Evolutionary conservation across 2,113 vertebrate species (phyloP).

Genomic region (Hippopotamus amphibius): DNA sequence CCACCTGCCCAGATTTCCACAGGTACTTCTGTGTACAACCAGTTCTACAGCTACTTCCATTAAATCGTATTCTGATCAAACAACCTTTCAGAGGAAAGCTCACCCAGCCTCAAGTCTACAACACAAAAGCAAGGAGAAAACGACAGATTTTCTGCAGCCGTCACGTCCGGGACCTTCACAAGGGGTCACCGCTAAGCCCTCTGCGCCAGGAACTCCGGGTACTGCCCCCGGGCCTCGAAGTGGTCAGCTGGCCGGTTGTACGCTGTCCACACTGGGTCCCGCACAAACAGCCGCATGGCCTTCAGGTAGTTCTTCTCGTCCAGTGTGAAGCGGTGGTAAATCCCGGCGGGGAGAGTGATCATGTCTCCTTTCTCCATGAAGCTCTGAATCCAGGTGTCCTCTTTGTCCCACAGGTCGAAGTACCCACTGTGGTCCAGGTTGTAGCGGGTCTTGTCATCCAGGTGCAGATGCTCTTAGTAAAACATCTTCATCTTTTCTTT

Average conservation of each 20-base stretch:
- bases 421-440: slow-evolving; percentile 94
- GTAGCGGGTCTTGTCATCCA: slow-evolving; percentile 97
- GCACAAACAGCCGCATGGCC: slow-evolving; percentile 96
- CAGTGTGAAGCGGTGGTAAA: slow-evolving; percentile 97
- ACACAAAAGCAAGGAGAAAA: background rate
- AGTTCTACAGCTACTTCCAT: background rate
- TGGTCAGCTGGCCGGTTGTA: slow-evolving; percentile 95
- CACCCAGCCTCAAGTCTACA: background rate
- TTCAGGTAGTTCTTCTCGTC: slow-evolving; percentile 95
- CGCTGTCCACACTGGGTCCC: slow-evolving; percentile 95
- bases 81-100: background rate
- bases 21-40: background rate
- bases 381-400: slow-evolving; percentile 95
- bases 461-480: slow-evolving; percentile 89
- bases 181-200: background rate
- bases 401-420: slow-evolving; percentile 93
- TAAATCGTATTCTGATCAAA: background rate
- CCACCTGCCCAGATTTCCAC: background rate
- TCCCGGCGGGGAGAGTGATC: slow-evolving; percentile 95
- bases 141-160: background rate
- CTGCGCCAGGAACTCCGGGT: slow-evolving; percentile 84
- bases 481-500: slow-evolving; percentile 78
- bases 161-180: background rate
- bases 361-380: slow-evolving; percentile 94
- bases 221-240: slow-evolving; percentile 89